A percentile compares a stretch with the other conserved stretches of the same genome.
Conservation (phyloP, 2,113 vertebrate species). For the Corythornis cristatus region DNA sequence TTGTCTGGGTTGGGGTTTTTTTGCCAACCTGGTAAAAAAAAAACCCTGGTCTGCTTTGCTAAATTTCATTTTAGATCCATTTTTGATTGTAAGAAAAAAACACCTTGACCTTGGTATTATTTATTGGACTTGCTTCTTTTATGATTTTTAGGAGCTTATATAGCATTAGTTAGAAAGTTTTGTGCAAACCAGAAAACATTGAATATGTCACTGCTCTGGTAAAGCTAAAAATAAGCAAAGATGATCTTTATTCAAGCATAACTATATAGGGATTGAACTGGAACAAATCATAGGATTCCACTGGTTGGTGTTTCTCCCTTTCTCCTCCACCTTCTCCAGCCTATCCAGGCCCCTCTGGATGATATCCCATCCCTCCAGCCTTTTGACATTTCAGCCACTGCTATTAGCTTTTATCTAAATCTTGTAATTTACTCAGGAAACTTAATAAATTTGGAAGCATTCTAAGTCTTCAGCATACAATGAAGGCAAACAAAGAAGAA, state of each 20-base stretch:
- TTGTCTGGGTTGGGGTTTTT: neutral
- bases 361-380: no score
- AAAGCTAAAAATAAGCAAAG: neutral
- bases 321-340: neutral
- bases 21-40: neutral
- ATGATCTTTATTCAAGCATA: neutral
- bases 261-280: neutral
- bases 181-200: neutral
- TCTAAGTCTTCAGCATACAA: neutral
- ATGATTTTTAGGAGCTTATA: neutral
- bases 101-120: neutral
- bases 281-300: neutral
- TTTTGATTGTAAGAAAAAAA: neutral
- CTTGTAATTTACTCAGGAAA: neutral
- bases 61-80: neutral
- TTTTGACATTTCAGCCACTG: neutral
- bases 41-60: neutral
- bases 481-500: neutral
- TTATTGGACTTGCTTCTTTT: neutral
- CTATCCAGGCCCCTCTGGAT: no score
- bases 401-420: neutral
- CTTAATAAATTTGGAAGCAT: neutral
- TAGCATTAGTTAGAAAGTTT: neutral
- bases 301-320: neutral
- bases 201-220: neutral